These are phyloP conservation scores for Argyrosomus japonicus DNA, from an alignment of 2,113 vertebrate genomes.

Conservation along the genomic window DNA sequence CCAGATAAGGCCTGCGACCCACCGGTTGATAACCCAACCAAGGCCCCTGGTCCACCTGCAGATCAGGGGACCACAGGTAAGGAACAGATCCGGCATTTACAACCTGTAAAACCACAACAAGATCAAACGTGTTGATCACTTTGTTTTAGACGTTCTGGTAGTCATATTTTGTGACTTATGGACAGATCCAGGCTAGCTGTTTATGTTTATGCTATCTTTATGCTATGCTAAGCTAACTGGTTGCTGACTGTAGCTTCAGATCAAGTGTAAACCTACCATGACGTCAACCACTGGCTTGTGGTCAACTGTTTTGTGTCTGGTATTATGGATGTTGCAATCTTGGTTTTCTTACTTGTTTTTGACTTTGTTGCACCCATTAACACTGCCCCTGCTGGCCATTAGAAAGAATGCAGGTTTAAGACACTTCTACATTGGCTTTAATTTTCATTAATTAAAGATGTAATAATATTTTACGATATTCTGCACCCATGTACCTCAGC, in stretches of 20 bases:
- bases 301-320: too few species aligned
- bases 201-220: background rate
- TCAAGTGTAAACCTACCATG: too few species aligned
- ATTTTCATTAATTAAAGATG: too few species aligned
- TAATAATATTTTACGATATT: background rate
- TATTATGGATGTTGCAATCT: too few species aligned
- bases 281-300: too few species aligned
- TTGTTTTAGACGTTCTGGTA: too few species aligned
- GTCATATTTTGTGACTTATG: background rate
- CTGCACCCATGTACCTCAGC: background rate
- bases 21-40: conserved; percentile 48
- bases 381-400: too few species aligned
- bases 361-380: background rate
- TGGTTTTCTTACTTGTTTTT: too few species aligned
- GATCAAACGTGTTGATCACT: too few species aligned
- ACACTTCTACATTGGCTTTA: too few species aligned
- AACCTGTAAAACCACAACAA: too few species aligned
- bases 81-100: background rate
- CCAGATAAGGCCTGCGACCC: conserved; percentile 86
- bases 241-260: background rate
- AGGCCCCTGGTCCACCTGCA: conserved; percentile 56
- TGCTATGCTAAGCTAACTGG: background rate
- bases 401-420: too few species aligned
- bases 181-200: background rate
- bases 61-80: conserved; percentile 74